Conservation (phyloP, 2,888 invertebrate genomes). For the Callinectes sapidus region DNA sequence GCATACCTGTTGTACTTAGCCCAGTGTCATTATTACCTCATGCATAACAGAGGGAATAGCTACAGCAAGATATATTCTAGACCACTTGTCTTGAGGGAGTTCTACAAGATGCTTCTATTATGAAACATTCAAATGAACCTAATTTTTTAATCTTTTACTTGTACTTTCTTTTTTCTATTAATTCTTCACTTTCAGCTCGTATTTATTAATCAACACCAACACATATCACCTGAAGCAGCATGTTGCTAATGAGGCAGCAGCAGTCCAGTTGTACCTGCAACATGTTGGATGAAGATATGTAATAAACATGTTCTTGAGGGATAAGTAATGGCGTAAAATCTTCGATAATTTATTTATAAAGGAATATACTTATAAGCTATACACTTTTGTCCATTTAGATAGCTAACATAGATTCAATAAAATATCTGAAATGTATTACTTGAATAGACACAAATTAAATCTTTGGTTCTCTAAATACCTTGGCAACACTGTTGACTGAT, state of each 20-base stretch:
- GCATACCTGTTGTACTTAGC: too few species aligned
- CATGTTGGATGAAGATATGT: not conserved
- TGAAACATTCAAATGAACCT: not conserved
- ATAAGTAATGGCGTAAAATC: slow-evolving; percentile 11
- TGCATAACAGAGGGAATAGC: too few species aligned
- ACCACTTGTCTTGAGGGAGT: too few species aligned
- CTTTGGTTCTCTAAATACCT: slow-evolving; percentile 56
- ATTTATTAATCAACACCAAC: not conserved
- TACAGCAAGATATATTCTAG: too few species aligned
- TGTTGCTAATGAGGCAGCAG: not conserved
- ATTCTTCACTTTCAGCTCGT: not conserved
- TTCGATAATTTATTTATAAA: slow-evolving; percentile 67
- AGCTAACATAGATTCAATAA: slow-evolving; percentile 58
- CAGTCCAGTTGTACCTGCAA: not conserved
- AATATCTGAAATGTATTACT: slow-evolving; percentile 53
- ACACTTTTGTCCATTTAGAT: slow-evolving; percentile 55
- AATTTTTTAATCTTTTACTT: too few species aligned
- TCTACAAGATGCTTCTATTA: too few species aligned
- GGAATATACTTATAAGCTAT: slow-evolving; percentile 63
- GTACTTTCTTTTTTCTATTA: not conserved
- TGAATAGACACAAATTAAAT: slow-evolving; percentile 58
- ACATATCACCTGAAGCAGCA: not conserved
- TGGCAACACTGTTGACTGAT: slow-evolving; percentile 54
- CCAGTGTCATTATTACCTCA: too few species aligned
- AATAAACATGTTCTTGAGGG: not conserved